Conservation (phyloP, 2,888 invertebrate species). For the Drosophila suboccidentalis region DNA sequence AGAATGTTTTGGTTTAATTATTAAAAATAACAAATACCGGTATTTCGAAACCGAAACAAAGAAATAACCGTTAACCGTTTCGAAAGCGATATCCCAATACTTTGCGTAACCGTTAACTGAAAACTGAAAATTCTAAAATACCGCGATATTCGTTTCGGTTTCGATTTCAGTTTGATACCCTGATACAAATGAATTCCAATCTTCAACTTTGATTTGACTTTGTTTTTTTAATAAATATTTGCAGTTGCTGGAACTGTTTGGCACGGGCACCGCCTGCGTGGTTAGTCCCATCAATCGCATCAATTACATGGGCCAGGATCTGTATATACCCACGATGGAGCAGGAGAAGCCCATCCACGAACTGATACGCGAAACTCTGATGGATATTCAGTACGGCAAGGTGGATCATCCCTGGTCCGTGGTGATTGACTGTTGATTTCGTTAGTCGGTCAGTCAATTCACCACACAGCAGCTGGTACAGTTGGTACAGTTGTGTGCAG, state of each 20-base stretch:
- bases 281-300: constrained; percentile 96
- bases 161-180: no score
- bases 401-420: constrained; percentile 93
- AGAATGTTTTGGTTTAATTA: no score
- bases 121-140: no score
- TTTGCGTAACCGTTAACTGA: no score
- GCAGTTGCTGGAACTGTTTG: constrained; percentile 97
- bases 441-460: not conserved
- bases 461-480: constrained; percentile 6
- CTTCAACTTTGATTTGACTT: no score
- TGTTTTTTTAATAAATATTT: not conserved
- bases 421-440: constrained; percentile 87
- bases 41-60: no score
- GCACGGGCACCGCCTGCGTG: constrained; percentile 98
- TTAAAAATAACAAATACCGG: no score
- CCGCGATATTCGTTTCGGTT: no score
- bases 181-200: no score
- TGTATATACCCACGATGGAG: constrained; percentile 91
- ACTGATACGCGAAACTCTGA: constrained; percentile 91
- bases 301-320: constrained; percentile 90
- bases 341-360: constrained; percentile 91
- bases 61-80: no score
- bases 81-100: no score
- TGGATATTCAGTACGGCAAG: constrained; percentile 96
- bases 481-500: constrained; percentile 57